Conservation (phyloP, 1,140 invertebrate species). For the Zelostemma sp. region DNA sequence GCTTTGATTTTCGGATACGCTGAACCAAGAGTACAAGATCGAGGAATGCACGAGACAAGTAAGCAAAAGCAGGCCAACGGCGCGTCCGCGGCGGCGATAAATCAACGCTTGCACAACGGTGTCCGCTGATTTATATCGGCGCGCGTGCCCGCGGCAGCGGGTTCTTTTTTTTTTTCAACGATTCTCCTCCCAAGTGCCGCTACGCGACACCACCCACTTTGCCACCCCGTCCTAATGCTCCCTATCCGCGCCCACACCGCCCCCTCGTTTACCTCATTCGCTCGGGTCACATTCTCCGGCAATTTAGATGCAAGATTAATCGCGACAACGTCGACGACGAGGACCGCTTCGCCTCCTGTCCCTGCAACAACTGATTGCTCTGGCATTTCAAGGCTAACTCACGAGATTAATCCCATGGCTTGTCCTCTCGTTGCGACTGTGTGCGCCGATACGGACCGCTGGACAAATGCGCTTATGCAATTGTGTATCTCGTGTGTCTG, state of each 20-base stretch:
- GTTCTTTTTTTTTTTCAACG: conserved; percentile 5
- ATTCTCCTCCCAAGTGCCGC: conserved; percentile 10
- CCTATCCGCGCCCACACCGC: conserved; percentile 13
- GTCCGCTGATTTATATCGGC: conserved; percentile 36
- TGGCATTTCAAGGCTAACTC: conserved; percentile 46
- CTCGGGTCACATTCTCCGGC: conserved; percentile 40
- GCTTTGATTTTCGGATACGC: too few relatives aligned
- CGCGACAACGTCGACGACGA: conserved; percentile 36
- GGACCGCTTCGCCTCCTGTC: conserved; percentile 36
- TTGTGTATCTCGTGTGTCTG: conserved; percentile 28
- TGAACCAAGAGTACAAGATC: too few relatives aligned
- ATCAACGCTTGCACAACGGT: conserved; percentile 42
- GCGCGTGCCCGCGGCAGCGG: conserved; percentile 31
- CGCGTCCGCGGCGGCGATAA: conserved; percentile 33
- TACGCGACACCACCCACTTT: conserved; percentile 21
- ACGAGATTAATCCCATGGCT: conserved; percentile 35
- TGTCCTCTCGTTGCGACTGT: too few relatives aligned
- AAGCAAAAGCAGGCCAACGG: too few relatives aligned
- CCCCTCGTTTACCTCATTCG: conserved; percentile 34
- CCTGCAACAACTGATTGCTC: conserved; percentile 37
- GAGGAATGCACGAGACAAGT: too few relatives aligned
- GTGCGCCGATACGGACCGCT: conserved; percentile 34
- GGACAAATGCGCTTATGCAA: conserved; percentile 34
- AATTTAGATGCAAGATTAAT: conserved; percentile 49
- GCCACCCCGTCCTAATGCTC: background rate